Percentiles rank a stretch among this genome's conserved stretches.
Evolutionary conservation across 2,888 invertebrate genomes (phyloP).

Genomic region (Mimumesa dahlbomi): DNA sequence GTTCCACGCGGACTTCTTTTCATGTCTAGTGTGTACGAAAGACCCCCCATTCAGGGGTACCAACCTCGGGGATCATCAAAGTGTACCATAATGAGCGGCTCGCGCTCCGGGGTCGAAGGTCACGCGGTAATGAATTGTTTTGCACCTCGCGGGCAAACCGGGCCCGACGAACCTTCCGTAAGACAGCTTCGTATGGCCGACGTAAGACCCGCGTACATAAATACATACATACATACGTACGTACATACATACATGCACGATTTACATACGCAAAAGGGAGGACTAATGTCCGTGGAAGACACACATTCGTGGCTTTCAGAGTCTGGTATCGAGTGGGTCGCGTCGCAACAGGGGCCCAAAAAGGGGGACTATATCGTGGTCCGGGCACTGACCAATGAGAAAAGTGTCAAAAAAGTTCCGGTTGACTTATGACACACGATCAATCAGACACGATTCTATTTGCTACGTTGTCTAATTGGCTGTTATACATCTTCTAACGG

Average conservation of each 20-base stretch:
- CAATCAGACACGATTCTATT: conserved; percentile 40
- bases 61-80: conserved; percentile 74
- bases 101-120: conserved; percentile 73
- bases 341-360: conserved; percentile 22
- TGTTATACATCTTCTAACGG: conserved; percentile 41
- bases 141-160: conserved; percentile 75
- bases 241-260: conserved; percentile 15
- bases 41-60: conserved; percentile 25
- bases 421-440: conserved; percentile 54
- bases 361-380: conserved; percentile 17
- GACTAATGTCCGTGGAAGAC: conserved; percentile 60
- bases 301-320: conserved; percentile 47
- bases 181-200: conserved; percentile 29
- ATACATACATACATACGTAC: too few relatives aligned
- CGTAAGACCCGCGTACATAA: conserved; percentile 6
- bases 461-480: conserved; percentile 51
- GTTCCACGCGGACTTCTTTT: conserved; percentile 12
- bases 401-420: conserved; percentile 46
- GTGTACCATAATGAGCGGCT: conserved; percentile 77
- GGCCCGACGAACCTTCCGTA: conserved; percentile 56
- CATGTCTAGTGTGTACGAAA: conserved; percentile 2
- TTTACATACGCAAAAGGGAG: conserved; percentile 34
- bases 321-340: conserved; percentile 30
- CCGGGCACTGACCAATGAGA: conserved; percentile 28
- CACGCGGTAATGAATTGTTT: conserved; percentile 78